A percentile compares a stretch with the other conserved stretches of the same genome.
Evolutionary conservation across 2,888 invertebrate species (phyloP).

Genomic region (Caenorhabditis doughertyi): DNA sequence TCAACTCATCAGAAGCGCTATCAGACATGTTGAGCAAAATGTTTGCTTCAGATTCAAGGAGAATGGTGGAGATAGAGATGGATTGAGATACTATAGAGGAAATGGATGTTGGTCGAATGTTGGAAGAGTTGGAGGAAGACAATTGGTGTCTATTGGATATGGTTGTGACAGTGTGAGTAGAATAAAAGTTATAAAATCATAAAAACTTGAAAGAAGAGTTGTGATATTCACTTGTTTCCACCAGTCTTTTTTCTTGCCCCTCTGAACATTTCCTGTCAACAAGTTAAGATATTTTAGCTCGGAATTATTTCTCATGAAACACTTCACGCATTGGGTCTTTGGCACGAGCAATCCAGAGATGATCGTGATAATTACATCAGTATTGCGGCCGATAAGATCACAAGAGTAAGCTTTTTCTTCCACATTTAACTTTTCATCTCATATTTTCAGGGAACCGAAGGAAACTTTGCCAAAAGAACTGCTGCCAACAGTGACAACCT

Average conservation of each 20-base stretch:
- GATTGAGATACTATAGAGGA: constrained; percentile 72
- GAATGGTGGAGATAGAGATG: constrained; percentile 72
- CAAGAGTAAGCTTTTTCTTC: constrained; percentile 63
- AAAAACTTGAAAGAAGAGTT: no score
- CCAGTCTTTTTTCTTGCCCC: no score
- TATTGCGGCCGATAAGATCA: constrained; percentile 74
- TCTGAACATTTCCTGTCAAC: no score
- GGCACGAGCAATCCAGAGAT: constrained; percentile 82
- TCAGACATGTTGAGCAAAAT: constrained; percentile 77
- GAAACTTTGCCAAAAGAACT: constrained; percentile 81
- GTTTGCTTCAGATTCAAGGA: constrained; percentile 79
- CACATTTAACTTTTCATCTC: background rate
- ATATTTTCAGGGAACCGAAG: constrained; percentile 77
- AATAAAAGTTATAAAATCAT: no score
- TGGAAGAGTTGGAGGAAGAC: constrained; percentile 77
- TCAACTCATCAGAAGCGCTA: constrained; percentile 73
- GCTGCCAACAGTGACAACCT: constrained; percentile 78
- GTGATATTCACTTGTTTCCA: no score
- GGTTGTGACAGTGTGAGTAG: constrained; percentile 79
- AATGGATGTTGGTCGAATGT: constrained; percentile 81
- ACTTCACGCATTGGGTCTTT: constrained; percentile 78
- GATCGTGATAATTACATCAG: constrained; percentile 78
- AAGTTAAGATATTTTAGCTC: constrained; percentile 66
- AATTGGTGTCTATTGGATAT: constrained; percentile 79
- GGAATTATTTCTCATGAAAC: constrained; percentile 80